These are phyloP conservation scores for Sclerurus mexicanus DNA, from an alignment of 2,113 vertebrate genomes.

Conservation along the genomic window DNA sequence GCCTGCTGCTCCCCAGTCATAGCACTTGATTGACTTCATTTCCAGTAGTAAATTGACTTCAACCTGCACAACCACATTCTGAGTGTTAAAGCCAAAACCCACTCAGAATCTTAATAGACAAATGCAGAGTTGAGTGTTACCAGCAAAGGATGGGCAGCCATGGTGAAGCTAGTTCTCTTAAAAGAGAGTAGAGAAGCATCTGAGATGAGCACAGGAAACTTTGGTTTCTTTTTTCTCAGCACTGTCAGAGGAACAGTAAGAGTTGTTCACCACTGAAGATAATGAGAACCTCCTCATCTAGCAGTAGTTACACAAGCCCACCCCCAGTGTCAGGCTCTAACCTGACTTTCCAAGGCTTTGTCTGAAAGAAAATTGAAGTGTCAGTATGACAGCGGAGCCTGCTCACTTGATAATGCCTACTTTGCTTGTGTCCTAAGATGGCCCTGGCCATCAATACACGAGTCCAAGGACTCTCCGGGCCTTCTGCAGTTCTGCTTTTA, in stretches of 20 bases:
- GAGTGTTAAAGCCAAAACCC: neutral
- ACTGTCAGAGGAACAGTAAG: neutral
- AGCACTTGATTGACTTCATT: neutral
- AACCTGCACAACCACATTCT: neutral
- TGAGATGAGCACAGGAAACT: neutral
- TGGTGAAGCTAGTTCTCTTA: neutral
- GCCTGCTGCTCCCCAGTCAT: neutral
- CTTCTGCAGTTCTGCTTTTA: neutral
- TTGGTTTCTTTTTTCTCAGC: neutral
- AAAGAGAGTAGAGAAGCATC: neutral
- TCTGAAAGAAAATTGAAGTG: neutral
- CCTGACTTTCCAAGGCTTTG: neutral
- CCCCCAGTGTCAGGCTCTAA: neutral
- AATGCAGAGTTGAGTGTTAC: neutral
- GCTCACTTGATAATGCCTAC: neutral
- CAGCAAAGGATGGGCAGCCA: neutral
- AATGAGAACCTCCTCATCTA: neutral
- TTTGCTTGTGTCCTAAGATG: neutral
- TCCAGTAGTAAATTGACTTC: neutral
- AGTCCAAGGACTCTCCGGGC: neutral
- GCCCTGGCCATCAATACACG: rapidly evolving
- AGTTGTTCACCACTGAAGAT: neutral
- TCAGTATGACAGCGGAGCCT: neutral
- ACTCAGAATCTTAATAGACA: neutral
- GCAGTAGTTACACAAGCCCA: neutral